These are phyloP conservation scores for Mantis religiosa DNA, from an alignment of 2,888 invertebrate species.

Conservation along the genomic window DNA sequence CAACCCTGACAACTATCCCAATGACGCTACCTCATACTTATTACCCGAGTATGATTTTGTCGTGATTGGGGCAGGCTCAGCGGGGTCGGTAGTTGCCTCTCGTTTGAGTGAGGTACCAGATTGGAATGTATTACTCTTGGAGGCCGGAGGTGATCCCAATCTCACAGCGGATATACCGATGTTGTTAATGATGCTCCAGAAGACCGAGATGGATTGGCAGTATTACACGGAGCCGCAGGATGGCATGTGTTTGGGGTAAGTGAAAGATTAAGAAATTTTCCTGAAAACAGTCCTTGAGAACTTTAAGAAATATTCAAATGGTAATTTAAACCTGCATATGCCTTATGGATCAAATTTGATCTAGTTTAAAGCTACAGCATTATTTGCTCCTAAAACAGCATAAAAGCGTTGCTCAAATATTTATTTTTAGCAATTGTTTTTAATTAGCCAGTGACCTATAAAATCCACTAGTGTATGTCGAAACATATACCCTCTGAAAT, in stretches of 20 bases:
- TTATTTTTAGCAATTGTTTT: no score
- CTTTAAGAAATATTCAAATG: no score
- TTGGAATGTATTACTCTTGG: conserved; percentile 39
- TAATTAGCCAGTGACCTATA: no score
- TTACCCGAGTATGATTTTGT: conserved; percentile 42
- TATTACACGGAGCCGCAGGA: conserved; percentile 49
- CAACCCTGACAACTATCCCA: neutral
- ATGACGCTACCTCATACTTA: neutral
- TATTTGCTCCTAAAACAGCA: no score
- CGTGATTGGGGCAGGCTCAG: conserved; percentile 50
- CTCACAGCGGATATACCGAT: conserved; percentile 28
- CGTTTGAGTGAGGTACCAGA: conserved; percentile 44
- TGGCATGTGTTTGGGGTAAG: conserved; percentile 40
- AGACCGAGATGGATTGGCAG: conserved; percentile 45
- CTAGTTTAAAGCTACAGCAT: no score
- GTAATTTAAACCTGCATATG: no score
- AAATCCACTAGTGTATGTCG: no score
- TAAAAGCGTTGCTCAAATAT: no score
- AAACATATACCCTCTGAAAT: no score
- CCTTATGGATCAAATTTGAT: no score
- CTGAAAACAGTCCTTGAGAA: no score
- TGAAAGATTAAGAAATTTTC: neutral
- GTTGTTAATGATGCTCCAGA: conserved; percentile 29
- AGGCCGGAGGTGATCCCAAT: conserved; percentile 46
- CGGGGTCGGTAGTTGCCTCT: conserved; percentile 48